A percentile compares a stretch with the other conserved stretches of the same genome.
phyloP scores from a whole-genome alignment of 2,888 invertebrate species.

The Athalia circularis region DNA sequence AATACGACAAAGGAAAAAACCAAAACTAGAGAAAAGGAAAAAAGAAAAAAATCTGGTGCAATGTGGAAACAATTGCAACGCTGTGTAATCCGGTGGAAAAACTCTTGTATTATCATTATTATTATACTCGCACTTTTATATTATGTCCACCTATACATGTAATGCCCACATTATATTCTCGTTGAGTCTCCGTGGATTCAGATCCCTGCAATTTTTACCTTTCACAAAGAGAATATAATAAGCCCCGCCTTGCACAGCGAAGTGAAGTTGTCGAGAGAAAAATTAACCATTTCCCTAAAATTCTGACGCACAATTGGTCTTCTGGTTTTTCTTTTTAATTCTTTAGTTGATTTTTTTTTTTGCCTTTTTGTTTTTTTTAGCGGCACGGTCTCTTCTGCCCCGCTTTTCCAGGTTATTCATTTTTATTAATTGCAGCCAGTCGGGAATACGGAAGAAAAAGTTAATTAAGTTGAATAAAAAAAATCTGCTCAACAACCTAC shows the following conservation, averaged over 20 bases:
- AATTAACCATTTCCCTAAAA: background rate
- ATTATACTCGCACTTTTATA: too few species aligned
- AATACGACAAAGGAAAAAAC: too few species aligned
- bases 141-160: too few species aligned
- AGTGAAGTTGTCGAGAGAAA: background rate
- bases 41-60: background rate
- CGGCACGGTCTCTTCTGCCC: background rate
- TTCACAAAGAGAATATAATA: background rate
- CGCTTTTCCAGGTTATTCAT: background rate
- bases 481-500: too few species aligned
- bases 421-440: constrained; percentile 22
- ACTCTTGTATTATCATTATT: too few species aligned
- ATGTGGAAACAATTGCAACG: too few species aligned
- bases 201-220: background rate
- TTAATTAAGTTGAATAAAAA: constrained; percentile 1
- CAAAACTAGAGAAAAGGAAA: background rate
- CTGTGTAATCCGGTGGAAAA: too few species aligned
- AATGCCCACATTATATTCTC: too few species aligned
- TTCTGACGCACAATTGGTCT: too few species aligned
- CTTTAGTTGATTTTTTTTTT: background rate
- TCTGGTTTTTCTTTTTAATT: background rate
- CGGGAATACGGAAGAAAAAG: background rate
- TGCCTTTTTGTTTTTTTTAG: background rate
- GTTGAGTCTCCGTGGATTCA: background rate
- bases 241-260: background rate